Percentiles rank a stretch among this genome's conserved stretches.
Conservation (phyloP, 2,888 invertebrate genomes). For the Acholoe squamosa region DNA sequence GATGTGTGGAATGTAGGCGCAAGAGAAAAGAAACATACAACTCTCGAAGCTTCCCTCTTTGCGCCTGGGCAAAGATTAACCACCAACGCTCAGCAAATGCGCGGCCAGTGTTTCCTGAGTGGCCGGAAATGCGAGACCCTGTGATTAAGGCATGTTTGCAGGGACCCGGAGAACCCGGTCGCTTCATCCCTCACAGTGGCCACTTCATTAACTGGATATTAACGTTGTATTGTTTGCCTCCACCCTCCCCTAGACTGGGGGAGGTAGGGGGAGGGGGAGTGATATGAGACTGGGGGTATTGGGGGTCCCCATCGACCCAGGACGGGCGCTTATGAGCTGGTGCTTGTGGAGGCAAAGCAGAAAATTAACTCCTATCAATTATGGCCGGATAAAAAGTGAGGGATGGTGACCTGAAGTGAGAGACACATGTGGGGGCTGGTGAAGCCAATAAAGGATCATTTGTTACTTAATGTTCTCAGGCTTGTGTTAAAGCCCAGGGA, state of each 20-base stretch:
- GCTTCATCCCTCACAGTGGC: slow-evolving; percentile 31
- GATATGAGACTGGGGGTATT: neutral
- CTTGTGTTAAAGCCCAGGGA: neutral
- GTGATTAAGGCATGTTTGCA: slow-evolving; percentile 39
- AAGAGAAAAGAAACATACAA: too few relatives aligned
- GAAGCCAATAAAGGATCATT: slow-evolving; percentile 33
- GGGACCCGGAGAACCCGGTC: neutral
- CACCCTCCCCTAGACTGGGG: neutral
- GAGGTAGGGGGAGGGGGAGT: neutral
- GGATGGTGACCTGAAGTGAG: slow-evolving; percentile 8
- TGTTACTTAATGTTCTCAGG: neutral
- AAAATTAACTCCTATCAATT: slow-evolving; percentile 53
- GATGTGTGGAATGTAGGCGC: too few relatives aligned
- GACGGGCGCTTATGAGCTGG: slow-evolving; percentile 13
- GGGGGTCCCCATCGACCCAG: neutral
- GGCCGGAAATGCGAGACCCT: slow-evolving; percentile 3
- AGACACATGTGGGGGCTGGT: neutral
- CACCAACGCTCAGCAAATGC: too few relatives aligned
- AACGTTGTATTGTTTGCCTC: slow-evolving; percentile 32
- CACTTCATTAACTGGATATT: slow-evolving; percentile 56
- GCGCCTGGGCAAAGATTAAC: too few relatives aligned
- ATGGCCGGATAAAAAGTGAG: neutral
- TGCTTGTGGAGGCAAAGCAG: slow-evolving; percentile 14
- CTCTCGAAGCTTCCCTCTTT: too few relatives aligned
- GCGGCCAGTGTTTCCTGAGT: neutral